Evolutionary conservation across 2,888 invertebrate genomes (phyloP), one percentile per base, ranked within the genome.

Genomic region (Melangyna quadrimaculata): DNA sequence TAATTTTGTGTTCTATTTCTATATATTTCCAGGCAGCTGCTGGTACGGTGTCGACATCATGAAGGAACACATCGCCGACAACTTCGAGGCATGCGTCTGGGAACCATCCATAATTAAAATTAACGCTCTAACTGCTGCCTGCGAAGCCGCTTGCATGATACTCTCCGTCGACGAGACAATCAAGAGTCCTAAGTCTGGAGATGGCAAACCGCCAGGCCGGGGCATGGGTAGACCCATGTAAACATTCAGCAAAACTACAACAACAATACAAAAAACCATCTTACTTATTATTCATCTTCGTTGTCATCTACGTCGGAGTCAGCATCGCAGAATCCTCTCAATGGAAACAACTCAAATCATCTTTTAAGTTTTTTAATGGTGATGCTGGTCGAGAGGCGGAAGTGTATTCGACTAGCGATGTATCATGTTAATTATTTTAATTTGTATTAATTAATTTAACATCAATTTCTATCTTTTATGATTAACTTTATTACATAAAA

Each of bases 131-230:
- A 97, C 96, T 0, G 99, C 99, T 14, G 99, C 99, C 0, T 95
- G 96, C 82, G 99, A 97, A 93, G 99, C 99, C 2, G 97, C 99
- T 14, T 98, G 98, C 88, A 95, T 99, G 90, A 94, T 99, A 89
- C 94, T 99, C 8, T 98, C 98, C 0, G 98, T 99, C 0, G 99
- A 99, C 90, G 99, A 99, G 92, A 99, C 99, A 0, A 98, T 99
- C 89, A 98, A 98, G 93, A 98, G 98, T 92, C 97, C 95, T 43
- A 96, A 95, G 89, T 94, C 94, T 37, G 93, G 93, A 9, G 90
- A 89, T 24, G 93, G 93, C 29, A 94, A 93, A 4, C 93, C 93
- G 83, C 94, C 94, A 22, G 95, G 95, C 8, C 93, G 95, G 84
- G 95, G 95, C 61, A 95, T 96, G 95, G 96, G 96, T 14, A 93